phyloP scores from a whole-genome alignment of 2,113 vertebrate species.

The Glaucomys volans region DNA sequence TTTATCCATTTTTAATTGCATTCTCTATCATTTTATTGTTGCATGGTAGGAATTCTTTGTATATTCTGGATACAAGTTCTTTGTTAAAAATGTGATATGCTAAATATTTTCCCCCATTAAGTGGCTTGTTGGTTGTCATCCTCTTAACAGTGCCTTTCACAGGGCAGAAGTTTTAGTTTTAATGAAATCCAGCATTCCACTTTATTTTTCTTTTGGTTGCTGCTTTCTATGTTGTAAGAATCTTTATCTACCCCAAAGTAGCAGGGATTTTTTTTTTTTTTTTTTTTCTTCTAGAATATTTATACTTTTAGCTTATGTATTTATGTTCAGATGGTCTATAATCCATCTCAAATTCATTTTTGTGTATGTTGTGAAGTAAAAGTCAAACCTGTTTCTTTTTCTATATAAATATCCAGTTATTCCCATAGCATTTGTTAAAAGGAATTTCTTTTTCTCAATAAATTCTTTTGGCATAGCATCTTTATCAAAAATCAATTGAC shows the following conservation, averaged over 20 bases:
- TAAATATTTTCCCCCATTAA: neutral
- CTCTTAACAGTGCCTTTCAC: neutral
- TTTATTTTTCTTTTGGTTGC: neutral
- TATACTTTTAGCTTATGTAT: neutral
- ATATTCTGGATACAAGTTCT: neutral
- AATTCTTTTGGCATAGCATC: constrained; percentile 43
- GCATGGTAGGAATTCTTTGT: neutral
- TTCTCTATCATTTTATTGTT: neutral
- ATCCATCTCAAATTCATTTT: neutral
- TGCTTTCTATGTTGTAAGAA: neutral
- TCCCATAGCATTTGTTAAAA: constrained; percentile 25
- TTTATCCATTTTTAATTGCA: neutral
- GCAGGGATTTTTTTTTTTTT: neutral
- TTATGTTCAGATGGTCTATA: neutral
- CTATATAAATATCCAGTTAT: neutral
- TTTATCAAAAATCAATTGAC: constrained; percentile 43
- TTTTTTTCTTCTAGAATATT: neutral
- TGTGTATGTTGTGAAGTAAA: neutral
- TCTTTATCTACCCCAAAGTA: neutral
- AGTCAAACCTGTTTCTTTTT: neutral
- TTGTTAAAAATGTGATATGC: neutral
- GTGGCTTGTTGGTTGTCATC: neutral
- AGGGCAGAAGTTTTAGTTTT: neutral
- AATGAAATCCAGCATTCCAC: neutral
- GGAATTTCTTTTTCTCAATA: constrained; percentile 13